Evolutionary conservation across 2,888 invertebrate genomes (phyloP).

Genomic region (Pycnomerus fuliginosus): DNA sequence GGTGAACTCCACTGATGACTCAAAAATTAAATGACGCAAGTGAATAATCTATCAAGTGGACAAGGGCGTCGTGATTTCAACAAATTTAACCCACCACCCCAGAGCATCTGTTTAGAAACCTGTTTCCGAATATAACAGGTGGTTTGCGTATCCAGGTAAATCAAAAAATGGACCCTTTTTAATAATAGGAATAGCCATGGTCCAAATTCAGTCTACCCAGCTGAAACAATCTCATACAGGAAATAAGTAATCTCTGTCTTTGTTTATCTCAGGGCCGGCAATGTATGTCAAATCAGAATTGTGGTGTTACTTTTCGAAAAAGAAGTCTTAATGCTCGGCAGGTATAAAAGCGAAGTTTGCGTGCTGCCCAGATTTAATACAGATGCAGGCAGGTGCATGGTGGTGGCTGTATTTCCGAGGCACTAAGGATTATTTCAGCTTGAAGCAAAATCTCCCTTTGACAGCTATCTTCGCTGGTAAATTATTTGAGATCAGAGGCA

Average conservation of each 20-base stretch:
- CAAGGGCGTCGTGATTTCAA: no score
- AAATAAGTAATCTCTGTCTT: conserved; percentile 37
- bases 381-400: conserved; percentile 36
- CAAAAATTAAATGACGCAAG: conserved; percentile 17
- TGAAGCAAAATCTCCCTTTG: conserved; percentile 38
- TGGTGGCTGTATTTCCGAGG: conserved; percentile 19
- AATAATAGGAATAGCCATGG: not conserved
- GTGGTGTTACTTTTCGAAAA: no score
- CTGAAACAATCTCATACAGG: conserved; percentile 27
- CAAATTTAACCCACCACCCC: no score
- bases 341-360: no score
- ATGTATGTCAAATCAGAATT: conserved; percentile 21
- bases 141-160: conserved; percentile 1
- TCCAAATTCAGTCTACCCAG: not conserved
- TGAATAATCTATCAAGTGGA: not conserved
- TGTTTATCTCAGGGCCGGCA: conserved; percentile 32
- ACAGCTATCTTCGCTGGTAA: conserved; percentile 49
- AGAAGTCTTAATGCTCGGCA: no score
- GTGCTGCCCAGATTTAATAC: conserved; percentile 29
- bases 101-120: no score
- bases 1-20: conserved; percentile 10
- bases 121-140: conserved; percentile 11
- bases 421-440: conserved; percentile 37
- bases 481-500: conserved; percentile 50
- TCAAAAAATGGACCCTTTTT: not conserved